Evolutionary conservation across 2,797 vertebrate species (phyloP).

Genomic region (Lagocephalus sceleratus): DNA sequence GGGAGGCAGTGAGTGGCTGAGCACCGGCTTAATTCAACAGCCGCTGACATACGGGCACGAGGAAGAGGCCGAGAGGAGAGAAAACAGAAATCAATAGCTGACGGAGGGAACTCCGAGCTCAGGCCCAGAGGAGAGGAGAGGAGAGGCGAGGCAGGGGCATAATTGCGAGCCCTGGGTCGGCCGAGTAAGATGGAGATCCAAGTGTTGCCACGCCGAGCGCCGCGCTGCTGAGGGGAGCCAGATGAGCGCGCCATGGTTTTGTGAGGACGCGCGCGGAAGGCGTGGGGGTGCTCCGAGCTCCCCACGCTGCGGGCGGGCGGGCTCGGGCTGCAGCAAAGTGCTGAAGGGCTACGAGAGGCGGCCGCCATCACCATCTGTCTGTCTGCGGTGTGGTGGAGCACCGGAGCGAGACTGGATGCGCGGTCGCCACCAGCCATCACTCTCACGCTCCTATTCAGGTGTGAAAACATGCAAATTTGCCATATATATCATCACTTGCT

Average conservation of each 20-base stretch:
- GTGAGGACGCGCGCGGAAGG: slow-evolving; percentile 27
- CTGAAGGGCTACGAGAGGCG: slow-evolving; percentile 31
- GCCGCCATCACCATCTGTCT: slow-evolving; percentile 55
- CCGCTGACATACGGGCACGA: slow-evolving; percentile 26
- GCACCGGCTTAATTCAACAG: slow-evolving; percentile 50
- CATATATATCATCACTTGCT: no score
- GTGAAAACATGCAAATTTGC: slow-evolving; percentile 1
- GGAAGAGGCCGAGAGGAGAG: slow-evolving; percentile 38
- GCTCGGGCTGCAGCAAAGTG: slow-evolving; percentile 9
- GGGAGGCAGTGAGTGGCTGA: slow-evolving; percentile 33
- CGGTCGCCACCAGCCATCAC: slow-evolving; percentile 34
- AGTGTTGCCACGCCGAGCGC: slow-evolving; percentile 30
- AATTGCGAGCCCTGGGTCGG: slow-evolving; percentile 18
- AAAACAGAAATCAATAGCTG: slow-evolving; percentile 54
- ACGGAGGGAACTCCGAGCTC: slow-evolving; percentile 36
- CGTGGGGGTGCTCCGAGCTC: no score
- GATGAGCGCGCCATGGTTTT: slow-evolving; percentile 26
- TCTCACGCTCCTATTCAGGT: slow-evolving; percentile 7
- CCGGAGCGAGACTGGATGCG: slow-evolving; percentile 38
- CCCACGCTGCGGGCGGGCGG: no score
- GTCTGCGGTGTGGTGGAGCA: no score
- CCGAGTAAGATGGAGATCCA: slow-evolving; percentile 32
- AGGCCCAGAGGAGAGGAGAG: slow-evolving; percentile 30
- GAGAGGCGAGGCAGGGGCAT: slow-evolving; percentile 12
- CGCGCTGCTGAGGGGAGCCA: slow-evolving; percentile 11